Evolutionary conservation across 2,113 vertebrate genomes (phyloP), one percentile per base, ranked within the genome.

Genomic region (Elephantulus edwardii): DNA sequence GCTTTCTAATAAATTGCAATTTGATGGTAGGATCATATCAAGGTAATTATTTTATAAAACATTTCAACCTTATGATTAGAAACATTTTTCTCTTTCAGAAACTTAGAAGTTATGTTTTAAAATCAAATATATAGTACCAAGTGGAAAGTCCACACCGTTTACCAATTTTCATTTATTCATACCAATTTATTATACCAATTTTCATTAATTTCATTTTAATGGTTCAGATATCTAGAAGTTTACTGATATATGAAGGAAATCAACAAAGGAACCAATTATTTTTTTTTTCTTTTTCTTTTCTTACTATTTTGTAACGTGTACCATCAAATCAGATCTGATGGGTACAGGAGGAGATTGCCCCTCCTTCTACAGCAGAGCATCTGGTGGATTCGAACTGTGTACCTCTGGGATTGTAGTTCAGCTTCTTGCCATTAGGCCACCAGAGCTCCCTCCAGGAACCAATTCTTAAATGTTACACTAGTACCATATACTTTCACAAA

Each of bases 1-100:
- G 76, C 97, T 98, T 89, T 98, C 97, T 91, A 96, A 97, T 92
- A 98, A 98, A 94, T 93, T 98, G 24, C 38, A 96, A 26, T 98
- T 98, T 96, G 97, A 98, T 93, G 96, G 97, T 91, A 97, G 98
- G 93, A 97, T 98, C 95, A 71, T 98, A 96, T 98, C 97, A 3
- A 98, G 98, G 98, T 98, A 98, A 93, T 93, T 20, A 83, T 91
- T 89, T 74, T 70, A 89, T 70, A 77, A 86, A 64, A 42, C 4
- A 40, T 86, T 88, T 26, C 17, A 83, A 89, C 89, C 20, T 8
- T 90, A 22, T 74, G 17, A 77, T 88, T 84, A 52, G 40, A 82
- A 89, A 93, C 52, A 48, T 42, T 2, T 68, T 70, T 50, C 83
- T 19, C 91, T 11, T 76, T 81, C n/a, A 90, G 62, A 76, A 91